Percentiles rank a stretch among this genome's conserved stretches.
Evolutionary conservation across 2,113 vertebrate genomes (phyloP).

Genomic region (Eira barbara): DNA sequence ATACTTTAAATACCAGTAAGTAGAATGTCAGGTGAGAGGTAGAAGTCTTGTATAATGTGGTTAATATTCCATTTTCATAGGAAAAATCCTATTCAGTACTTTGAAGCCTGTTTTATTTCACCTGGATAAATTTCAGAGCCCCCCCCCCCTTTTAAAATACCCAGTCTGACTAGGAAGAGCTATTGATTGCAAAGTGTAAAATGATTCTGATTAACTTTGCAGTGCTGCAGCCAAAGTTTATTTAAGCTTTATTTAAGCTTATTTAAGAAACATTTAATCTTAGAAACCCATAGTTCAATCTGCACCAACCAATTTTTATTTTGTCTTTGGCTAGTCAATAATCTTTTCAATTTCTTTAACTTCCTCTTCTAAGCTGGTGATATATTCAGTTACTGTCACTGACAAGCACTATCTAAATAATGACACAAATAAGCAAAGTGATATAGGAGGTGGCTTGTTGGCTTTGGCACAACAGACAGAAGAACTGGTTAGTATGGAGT

Average conservation of each 20-base stretch:
- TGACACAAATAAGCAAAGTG: slow-evolving; percentile 4
- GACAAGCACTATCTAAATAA: neutral
- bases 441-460: neutral
- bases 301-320: slow-evolving; percentile 11
- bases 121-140: neutral
- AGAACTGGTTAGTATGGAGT: neutral
- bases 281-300: neutral
- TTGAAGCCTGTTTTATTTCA: slow-evolving; percentile 39
- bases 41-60: neutral
- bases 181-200: slow-evolving; percentile 2
- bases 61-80: neutral
- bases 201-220: slow-evolving; percentile 31
- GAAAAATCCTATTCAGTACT: neutral
- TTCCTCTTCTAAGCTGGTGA: neutral
- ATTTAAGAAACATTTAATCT: slow-evolving; percentile 29
- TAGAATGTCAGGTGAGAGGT: neutral
- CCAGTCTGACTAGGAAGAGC: neutral
- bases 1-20: neutral
- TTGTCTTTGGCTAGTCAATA: slow-evolving; percentile 33
- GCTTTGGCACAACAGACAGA: neutral
- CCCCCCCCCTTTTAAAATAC: neutral
- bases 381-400: neutral
- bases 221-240: neutral
- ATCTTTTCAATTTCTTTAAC: slow-evolving; percentile 15
- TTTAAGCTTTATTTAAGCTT: slow-evolving; percentile 14